Evolutionary conservation across 2,113 vertebrate species (phyloP).

Genomic region (Gulo gulo): DNA sequence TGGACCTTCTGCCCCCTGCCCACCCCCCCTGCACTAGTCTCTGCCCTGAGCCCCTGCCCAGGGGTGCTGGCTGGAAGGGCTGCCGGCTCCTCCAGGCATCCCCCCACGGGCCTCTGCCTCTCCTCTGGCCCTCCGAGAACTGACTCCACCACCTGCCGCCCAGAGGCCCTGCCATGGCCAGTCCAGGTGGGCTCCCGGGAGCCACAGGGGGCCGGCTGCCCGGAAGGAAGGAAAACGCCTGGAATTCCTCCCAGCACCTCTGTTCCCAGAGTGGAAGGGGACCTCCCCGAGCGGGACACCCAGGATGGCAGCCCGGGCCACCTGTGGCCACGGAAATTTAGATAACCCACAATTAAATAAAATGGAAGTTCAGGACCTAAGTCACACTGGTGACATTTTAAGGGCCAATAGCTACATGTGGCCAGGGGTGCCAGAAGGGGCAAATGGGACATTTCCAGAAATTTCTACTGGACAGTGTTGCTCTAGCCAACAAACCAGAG

Average conservation of each 20-base stretch:
- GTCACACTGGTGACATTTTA: neutral
- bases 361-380: neutral
- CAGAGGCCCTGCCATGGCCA: neutral
- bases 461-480: neutral
- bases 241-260: neutral
- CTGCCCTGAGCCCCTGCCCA: neutral
- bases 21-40: no score
- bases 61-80: neutral
- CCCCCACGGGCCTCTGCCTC: fast-evolving
- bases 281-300: neutral
- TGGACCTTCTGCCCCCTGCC: no score
- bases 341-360: neutral
- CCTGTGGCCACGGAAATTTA: neutral
- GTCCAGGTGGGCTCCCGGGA: neutral
- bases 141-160: fast-evolving
- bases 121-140: fast-evolving
- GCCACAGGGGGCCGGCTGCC: neutral
- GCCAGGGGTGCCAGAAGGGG: neutral
- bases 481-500: neutral
- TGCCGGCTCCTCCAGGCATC: neutral
- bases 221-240: neutral
- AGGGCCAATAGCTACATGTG: neutral
- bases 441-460: neutral
- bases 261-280: neutral
- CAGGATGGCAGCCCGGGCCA: fast-evolving